Base-by-base conservation (phyloP, 1,140 invertebrate genomes). In the Rhopalosiphum padi region DNA sequence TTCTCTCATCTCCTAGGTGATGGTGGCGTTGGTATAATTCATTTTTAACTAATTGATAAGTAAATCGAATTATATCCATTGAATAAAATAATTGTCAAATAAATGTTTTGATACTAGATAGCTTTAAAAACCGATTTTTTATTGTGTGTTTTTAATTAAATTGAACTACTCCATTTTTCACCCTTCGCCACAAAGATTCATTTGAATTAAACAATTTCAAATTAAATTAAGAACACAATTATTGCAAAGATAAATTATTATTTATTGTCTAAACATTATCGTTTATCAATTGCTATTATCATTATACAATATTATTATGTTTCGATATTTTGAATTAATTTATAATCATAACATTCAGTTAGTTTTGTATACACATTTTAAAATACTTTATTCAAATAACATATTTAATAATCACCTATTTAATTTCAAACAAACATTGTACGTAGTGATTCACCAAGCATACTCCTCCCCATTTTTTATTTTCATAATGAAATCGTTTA, bases 1-100 rank as follows among this genome's bases (percentile, higher is more conserved):
- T 37, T 89, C 37, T 89, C 9, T 53, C 21, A 23, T 7, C 46
- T 53, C 5, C 22, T 51, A 46, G 5, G 30, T 48, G 15, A n/a
- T 23, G 15, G 11, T 48, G n/a, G n/a, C 11, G 15, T 23, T 1
- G 51, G 35, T 37, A 89, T 37, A 37, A 89, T 89, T 89, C 48
- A 15, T 89, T 89, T 89, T 89, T 55, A 55, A 55, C n/a, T 89
- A 55, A 89, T 89, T 89, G 48, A 53, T 55, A 25, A 89, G 37
- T 37, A 35, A 89, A 89, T 89, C 51, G 87, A 23, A 53, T 89
- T 89, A 89, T 41, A 51, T 53, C 21, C 7, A 53, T 35, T 25
- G 21, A 4, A 51, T n/a, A 51, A 88, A 35, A 88, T 53, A 23
- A 88, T 53, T 51, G 48, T 88, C 7, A 88, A 88, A 53, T 53